Base-by-base conservation (phyloP, 2,888 invertebrate genomes). In the Andrena bicolor region DNA sequence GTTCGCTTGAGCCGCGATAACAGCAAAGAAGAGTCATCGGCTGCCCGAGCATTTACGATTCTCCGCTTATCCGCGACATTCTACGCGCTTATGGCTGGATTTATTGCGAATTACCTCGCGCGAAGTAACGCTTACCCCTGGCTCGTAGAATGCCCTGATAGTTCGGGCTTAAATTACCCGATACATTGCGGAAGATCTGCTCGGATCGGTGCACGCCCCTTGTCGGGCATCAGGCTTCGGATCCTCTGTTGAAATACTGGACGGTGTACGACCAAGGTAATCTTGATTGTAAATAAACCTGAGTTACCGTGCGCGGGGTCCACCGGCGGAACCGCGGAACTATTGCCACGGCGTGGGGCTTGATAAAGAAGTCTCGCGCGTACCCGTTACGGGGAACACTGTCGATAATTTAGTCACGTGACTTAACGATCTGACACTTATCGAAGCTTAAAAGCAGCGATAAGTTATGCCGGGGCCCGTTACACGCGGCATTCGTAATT, bases 91-190 rank as follows among this genome's bases (percentile, higher is more conserved):
- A 61, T 53, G 28, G 23, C 68, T 69, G 5, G n/a, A 72, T 65
- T 78, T 76, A 82, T 76, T 56, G 65, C 49, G 61, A 78, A 73
- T 81, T 82, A 85, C 74, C 70, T 56, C 35, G 49, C 66, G 56
- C 51, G 56, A 76, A 76, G 78, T 71, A 68, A 79, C 48, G 30
- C 68, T 60, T 56, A 20, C 60, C 41, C 20, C 53, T 49, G 35
- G 30, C 28, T 63, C 53, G 68, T 20, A 41, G 61, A 65, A 76
- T 64, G 60, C 68, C n/a, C 20, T 13, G 60, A 32, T 26, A 35
- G 30, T n/a, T 58, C 41, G 30, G 23, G 35, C 26, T 35, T 30
- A 63, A 35, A n/a, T 30, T 13, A 23, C n/a, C 61, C 35, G 61
- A 35, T 35, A 35, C 32, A 32, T 63, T 10, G 61, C 7, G 20